Evolutionary conservation across 2,888 invertebrate genomes (phyloP).

Genomic region (Macrosoma leucophasiata): DNA sequence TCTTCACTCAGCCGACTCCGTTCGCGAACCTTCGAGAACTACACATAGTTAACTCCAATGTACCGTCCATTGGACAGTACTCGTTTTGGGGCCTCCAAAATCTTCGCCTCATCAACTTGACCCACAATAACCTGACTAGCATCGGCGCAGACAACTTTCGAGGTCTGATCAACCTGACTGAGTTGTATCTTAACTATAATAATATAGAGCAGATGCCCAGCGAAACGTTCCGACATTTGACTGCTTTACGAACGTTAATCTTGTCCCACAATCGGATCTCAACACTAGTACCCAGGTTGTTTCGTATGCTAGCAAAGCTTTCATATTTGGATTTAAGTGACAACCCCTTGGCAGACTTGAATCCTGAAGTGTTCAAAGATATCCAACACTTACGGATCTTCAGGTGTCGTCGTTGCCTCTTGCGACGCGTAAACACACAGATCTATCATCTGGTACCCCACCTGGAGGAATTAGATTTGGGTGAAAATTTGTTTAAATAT

Average conservation of each 20-base stretch:
- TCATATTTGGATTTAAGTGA: conserved; percentile 83
- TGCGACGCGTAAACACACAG: conserved; percentile 85
- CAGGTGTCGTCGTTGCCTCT: conserved; percentile 82
- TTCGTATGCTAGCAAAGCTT: conserved; percentile 83
- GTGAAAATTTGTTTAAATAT: conserved; percentile 85
- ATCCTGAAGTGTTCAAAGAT: conserved; percentile 87
- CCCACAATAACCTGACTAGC: conserved; percentile 82
- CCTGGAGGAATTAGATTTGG: conserved; percentile 83
- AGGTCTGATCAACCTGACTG: conserved; percentile 82
- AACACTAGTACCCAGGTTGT: conserved; percentile 82
- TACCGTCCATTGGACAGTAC: conserved; percentile 85
- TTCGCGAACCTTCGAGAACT: conserved; percentile 80
- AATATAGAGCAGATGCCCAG: conserved; percentile 83
- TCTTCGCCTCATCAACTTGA: conserved; percentile 78
- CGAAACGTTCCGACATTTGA: conserved; percentile 84
- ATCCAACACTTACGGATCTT: conserved; percentile 82
- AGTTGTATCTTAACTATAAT: conserved; percentile 84
- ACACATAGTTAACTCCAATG: conserved; percentile 81
- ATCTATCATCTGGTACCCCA: conserved; percentile 85
- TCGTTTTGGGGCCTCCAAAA: conserved; percentile 87
- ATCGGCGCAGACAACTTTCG: conserved; percentile 84
- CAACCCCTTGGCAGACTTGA: conserved; percentile 83
- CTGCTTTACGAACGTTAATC: conserved; percentile 80
- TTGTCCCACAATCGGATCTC: conserved; percentile 81
- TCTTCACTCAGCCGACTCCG: conserved; percentile 72